phyloP scores from a whole-genome alignment of 2,113 vertebrate species.

The Zapornia atra region DNA sequence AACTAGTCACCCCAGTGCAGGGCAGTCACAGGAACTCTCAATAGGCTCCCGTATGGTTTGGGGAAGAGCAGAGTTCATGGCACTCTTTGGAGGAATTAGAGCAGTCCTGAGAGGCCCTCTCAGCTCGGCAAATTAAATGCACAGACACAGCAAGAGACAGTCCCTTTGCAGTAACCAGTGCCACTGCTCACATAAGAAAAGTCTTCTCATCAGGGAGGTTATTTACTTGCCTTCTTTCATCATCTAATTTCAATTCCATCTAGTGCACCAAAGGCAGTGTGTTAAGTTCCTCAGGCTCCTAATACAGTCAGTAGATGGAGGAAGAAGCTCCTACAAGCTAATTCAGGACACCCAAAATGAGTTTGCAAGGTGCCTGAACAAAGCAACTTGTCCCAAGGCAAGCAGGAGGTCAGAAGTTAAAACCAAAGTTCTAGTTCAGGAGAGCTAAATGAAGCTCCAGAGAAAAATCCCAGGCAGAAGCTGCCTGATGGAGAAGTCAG shows the following conservation, averaged over 20 bases:
- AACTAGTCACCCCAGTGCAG: neutral
- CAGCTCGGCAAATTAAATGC: neutral
- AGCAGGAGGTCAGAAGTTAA: neutral
- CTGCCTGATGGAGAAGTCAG: neutral
- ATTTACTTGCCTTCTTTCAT: neutral
- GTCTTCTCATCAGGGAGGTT: neutral
- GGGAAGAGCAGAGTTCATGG: neutral
- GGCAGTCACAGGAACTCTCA: neutral
- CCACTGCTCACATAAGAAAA: neutral
- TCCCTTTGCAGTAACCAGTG: neutral
- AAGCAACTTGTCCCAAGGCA: neutral
- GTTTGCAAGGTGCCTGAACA: neutral
- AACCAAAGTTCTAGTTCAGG: neutral
- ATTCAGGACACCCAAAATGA: neutral
- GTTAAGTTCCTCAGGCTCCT: neutral
- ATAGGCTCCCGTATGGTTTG: neutral
- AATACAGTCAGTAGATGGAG: neutral
- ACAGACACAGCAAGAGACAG: neutral
- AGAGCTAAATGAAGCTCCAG: neutral
- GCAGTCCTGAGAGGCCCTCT: neutral
- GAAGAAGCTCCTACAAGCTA: neutral
- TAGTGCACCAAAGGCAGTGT: neutral
- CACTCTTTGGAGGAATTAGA: neutral
- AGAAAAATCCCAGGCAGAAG: neutral
- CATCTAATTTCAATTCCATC: neutral